Base-by-base conservation (phyloP, 2,888 invertebrate species). In the Melieria crassipennis region DNA sequence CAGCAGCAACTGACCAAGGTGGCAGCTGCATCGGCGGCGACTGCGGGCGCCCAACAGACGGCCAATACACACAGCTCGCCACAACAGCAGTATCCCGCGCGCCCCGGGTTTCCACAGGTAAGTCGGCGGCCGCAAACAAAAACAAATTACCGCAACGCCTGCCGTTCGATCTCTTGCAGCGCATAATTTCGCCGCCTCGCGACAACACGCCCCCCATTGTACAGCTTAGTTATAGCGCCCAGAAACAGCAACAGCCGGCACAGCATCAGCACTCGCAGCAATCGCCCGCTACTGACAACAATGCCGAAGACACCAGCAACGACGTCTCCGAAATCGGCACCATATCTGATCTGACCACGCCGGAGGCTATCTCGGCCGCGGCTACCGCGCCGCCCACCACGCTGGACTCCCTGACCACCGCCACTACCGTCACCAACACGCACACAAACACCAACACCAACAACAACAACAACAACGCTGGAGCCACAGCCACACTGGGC, bases 31-130 rank as follows among this genome's bases (percentile, higher is more conserved):
- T 90, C 88, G 83, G 87, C 88, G 63, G 57, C 63, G 52, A 65
- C 70, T 64, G 50, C 70, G 61, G 50, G 48, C 9, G n/a, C 69
- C 43, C 67, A 67, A 67, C 48, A 64, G 6, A 61, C 62, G 52
- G 64, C 7, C 48, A 68, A 52, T 56, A 70, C 70, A 45, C 62
- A 70, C 58, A 77, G 72, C 76, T 89, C 85, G 87, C 90, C 92
- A 64, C 93, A 92, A 62, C 92, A 91, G 79, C 89, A 91, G 74
- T 91, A 93, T 85, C 91, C 93, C 74, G 93, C 94, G 58, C 89
- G 95, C 79, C 96, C 96, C 64, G 96, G 96, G 13, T 96, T 96
- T 88, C 96, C 96, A 75, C 95, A 95, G 89, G 86, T 86, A 78
- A 74, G 69, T 52, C 45, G 4, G 13, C 13, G 6, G 4, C 16